phyloP scores from a whole-genome alignment of 2,888 invertebrate species.

The Archips xylosteana region DNA sequence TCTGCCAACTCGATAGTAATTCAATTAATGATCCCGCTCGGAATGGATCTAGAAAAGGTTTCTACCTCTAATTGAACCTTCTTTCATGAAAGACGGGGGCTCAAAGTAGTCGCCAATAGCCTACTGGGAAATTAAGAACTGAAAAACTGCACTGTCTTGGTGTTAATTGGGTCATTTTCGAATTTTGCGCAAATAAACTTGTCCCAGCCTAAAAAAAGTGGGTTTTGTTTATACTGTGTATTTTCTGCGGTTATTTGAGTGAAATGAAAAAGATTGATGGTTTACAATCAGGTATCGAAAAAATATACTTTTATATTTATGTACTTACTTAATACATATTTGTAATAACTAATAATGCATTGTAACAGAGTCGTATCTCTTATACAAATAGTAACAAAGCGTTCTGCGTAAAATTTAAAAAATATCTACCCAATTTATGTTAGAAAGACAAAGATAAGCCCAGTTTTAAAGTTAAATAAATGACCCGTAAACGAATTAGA shows the following conservation, averaged over 20 bases:
- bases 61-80: conserved; percentile 15
- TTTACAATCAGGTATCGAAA: neutral
- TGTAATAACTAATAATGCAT: no score
- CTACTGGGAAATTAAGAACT: neutral
- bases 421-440: neutral
- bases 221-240: no score
- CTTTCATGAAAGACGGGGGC: neutral
- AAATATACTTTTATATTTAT: no score
- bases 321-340: neutral
- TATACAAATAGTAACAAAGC: no score
- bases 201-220: no score
- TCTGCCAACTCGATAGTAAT: conserved; percentile 33
- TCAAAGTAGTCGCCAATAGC: neutral
- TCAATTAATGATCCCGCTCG: conserved; percentile 29
- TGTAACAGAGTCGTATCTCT: no score
- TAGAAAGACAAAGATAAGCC: neutral
- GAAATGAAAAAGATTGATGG: no score
- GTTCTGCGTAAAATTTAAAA: no score
- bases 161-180: no score
- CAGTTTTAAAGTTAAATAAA: neutral
- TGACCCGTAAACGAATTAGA: neutral
- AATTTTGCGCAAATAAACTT: no score
- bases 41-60: conserved; percentile 14
- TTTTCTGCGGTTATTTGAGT: no score
- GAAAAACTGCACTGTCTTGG: neutral